A percentile compares a stretch with the other conserved stretches of the same genome.
phyloP scores from a whole-genome alignment of 1,140 invertebrate species.

The Drosophila setifemur region DNA sequence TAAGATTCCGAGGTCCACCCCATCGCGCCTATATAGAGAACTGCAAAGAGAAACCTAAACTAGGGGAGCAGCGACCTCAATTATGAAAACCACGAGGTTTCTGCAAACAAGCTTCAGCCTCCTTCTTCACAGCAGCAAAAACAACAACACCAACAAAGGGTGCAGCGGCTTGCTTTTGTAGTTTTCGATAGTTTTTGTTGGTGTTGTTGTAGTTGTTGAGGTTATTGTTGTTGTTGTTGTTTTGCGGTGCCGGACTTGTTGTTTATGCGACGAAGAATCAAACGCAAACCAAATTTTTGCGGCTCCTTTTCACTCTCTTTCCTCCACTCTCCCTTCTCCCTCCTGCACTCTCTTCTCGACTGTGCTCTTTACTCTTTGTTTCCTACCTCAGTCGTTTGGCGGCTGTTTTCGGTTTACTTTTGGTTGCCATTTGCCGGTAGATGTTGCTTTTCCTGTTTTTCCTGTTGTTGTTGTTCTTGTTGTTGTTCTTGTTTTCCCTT shows the following conservation, averaged over 20 bases:
- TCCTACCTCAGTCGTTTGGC: slow-evolving; percentile 2
- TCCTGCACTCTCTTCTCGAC: too few species aligned
- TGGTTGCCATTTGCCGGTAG: slow-evolving; percentile 53
- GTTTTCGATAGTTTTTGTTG: slow-evolving; percentile 1
- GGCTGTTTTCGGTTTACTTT: slow-evolving; percentile 53
- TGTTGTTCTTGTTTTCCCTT: slow-evolving; percentile 24
- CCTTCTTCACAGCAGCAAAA: slow-evolving; percentile 9
- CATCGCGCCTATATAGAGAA: slow-evolving; percentile 8
- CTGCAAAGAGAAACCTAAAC: slow-evolving; percentile 24
- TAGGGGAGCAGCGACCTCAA: slow-evolving; percentile 59
- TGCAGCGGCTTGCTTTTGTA: slow-evolving; percentile 13
- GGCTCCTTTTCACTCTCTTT: slow-evolving; percentile 47
- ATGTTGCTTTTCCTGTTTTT: slow-evolving; percentile 20
- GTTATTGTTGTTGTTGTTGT: slow-evolving; percentile 16
- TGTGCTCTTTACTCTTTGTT: too few species aligned
- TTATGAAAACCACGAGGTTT: slow-evolving; percentile 77
- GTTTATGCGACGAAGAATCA: slow-evolving; percentile 65
- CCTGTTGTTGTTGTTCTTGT: slow-evolving; percentile 23
- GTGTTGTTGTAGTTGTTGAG: slow-evolving; percentile 21
- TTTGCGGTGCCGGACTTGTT: slow-evolving; percentile 17
- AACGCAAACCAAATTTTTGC: slow-evolving; percentile 74
- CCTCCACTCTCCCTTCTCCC: background rate
- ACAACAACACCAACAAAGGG: slow-evolving; percentile 1
- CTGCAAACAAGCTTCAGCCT: slow-evolving; percentile 61
- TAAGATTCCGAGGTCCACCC: slow-evolving; percentile 4